Evolutionary conservation across 2,113 vertebrate genomes (phyloP).

Genomic region (Melanotaenia duboulayi): DNA sequence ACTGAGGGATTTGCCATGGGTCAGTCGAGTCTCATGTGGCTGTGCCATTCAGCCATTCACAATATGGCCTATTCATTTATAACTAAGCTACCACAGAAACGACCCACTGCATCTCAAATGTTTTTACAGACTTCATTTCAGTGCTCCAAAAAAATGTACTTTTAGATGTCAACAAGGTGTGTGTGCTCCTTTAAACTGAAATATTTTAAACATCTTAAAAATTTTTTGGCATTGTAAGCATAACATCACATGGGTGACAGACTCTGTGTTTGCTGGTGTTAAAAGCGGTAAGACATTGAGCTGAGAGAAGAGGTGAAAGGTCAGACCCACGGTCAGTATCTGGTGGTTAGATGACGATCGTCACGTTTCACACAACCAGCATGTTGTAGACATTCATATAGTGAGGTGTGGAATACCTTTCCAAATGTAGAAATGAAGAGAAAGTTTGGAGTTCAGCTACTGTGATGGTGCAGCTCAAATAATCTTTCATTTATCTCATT

Average conservation of each 20-base stretch:
- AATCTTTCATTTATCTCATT: neutral
- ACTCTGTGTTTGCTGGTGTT: slow-evolving; percentile 20
- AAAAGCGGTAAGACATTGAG: slow-evolving; percentile 8
- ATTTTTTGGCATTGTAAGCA: slow-evolving; percentile 10
- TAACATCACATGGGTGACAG: neutral
- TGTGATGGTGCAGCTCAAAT: neutral
- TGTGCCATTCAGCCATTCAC: slow-evolving; percentile 14
- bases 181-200: neutral
- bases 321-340: slow-evolving; percentile 26
- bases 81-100: slow-evolving; percentile 3
- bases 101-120: neutral
- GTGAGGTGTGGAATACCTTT: neutral
- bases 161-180: slow-evolving; percentile 2
- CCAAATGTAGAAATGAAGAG: slow-evolving; percentile 5
- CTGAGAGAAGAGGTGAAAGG: slow-evolving; percentile 8
- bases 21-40: slow-evolving; percentile 52
- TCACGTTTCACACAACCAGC: slow-evolving; percentile 39
- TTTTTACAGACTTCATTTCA: neutral
- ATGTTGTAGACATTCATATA: neutral
- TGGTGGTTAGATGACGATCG: slow-evolving; percentile 28
- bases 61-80: slow-evolving; percentile 11
- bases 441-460: neutral
- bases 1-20: slow-evolving; percentile 44
- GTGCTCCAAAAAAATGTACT: neutral
- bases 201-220: neutral